Evolutionary conservation across 2,113 vertebrate species (phyloP), one percentile per base, ranked within the genome.

Genomic region (Cairina moschata): DNA sequence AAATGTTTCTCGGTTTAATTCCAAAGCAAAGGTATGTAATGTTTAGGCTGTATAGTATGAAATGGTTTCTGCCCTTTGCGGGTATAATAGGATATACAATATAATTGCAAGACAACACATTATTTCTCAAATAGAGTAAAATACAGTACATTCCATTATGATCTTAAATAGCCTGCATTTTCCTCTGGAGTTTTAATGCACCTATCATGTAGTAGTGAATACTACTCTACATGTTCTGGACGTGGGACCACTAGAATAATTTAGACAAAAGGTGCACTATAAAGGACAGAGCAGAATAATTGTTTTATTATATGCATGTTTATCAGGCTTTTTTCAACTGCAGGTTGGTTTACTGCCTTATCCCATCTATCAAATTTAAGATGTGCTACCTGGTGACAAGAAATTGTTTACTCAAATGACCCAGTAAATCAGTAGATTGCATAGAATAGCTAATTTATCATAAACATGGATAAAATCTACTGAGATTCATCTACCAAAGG

Each of bases 111-210:
- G 14, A 60, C 29, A 94, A 85, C 29, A 32, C 10, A 34, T 60
- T 83, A 73, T 88, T 90, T 85, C 26, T 90, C 71, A 95, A 76
- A 90, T 56, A 59, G 31, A 23, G 68, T 50, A 93, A 95, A 91
- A 91, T 73, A 75, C 10, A 58, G 14, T 75, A 76, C 34, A 73
- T 95, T 86, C 67, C 17, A 73, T 31, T 74, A 25, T 6, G 76
- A 54, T 79, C 40, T 90, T 88, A 86, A 66, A 69, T 69, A 88
- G 11, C 29, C 54, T 77, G 2, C 71, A 55, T 93, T 88, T 95
- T 86, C 36, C 63, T 66, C 54, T 58, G 31, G 42, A 82, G 40
- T 82, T 94, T 82, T 87, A 92, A 81, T 65, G 58, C 29, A 72
- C 28, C 31, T 84, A 38, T 75, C 84, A 52, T 26, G 26, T 29